phyloP scores from a whole-genome alignment of 2,888 invertebrate genomes.

The Stenoptilia bipunctidactyla region DNA sequence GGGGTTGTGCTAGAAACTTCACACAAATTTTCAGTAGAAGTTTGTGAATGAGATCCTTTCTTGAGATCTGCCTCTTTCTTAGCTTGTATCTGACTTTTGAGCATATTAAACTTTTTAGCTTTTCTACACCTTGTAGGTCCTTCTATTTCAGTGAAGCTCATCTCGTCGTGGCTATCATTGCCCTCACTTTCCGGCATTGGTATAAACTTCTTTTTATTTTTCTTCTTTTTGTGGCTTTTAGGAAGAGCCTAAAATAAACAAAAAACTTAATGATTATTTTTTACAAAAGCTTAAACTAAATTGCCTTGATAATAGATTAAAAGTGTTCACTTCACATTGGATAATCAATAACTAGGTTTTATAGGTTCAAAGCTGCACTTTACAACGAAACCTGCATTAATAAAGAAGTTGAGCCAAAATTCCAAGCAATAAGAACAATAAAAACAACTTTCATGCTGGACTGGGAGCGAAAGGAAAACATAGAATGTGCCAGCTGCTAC shows the following conservation, averaged over 20 bases:
- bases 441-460: too few relatives aligned
- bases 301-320: too few relatives aligned
- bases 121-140: conserved; percentile 56
- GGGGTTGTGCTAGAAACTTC: conserved; percentile 64
- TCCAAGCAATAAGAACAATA: too few relatives aligned
- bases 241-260: conserved; percentile 46
- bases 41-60: conserved; percentile 60
- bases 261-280: not conserved
- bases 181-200: conserved; percentile 65
- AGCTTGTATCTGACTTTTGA: conserved; percentile 62
- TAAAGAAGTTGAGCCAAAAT: too few relatives aligned
- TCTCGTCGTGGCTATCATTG: conserved; percentile 63
- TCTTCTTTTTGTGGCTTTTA: conserved; percentile 64
- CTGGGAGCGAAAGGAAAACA: too few relatives aligned
- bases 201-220: conserved; percentile 59
- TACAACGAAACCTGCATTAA: not conserved
- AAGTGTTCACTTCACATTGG: too few relatives aligned
- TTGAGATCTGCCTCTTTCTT: conserved; percentile 58
- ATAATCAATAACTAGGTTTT: too few relatives aligned
- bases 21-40: conserved; percentile 58
- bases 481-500: too few relatives aligned
- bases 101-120: conserved; percentile 61
- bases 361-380: too few relatives aligned
- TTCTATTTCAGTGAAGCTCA: conserved; percentile 65
- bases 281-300: conserved; percentile 5